Percentiles rank a stretch among this genome's conserved stretches.
phyloP scores from a whole-genome alignment of 2,113 vertebrate genomes.

The Pristiophorus japonicus region DNA sequence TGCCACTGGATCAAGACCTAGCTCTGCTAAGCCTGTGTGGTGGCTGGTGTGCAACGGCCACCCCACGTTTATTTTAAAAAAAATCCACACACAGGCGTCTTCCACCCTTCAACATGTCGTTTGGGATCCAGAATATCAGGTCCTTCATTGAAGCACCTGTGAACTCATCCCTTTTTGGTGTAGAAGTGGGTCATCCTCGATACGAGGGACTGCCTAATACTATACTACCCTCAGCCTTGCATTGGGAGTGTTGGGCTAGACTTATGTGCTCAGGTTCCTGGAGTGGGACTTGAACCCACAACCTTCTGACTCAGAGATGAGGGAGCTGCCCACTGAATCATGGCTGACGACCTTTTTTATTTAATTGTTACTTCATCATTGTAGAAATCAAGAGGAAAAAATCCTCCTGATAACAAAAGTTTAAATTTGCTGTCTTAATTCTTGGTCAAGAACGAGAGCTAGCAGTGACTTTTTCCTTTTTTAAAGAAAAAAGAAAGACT shows the following conservation, averaged over 20 bases:
- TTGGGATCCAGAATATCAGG: too few species aligned
- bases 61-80: too few species aligned
- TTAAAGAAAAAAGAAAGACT: too few species aligned
- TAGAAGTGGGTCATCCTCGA: too few species aligned
- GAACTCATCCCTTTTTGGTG: too few species aligned
- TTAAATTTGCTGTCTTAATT: neutral
- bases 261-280: neutral
- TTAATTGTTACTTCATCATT: neutral
- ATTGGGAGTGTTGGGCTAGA: neutral
- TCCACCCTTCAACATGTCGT: too few species aligned
- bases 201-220: too few species aligned
- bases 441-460: neutral
- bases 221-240: neutral
- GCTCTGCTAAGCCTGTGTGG: too few species aligned
- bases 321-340: neutral
- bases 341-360: neutral
- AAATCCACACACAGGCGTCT: too few species aligned
- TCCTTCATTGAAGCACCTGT: too few species aligned
- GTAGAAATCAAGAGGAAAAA: neutral
- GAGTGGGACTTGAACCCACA: neutral
- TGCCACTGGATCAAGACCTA: too few species aligned
- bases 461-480: neutral
- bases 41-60: too few species aligned
- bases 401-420: neutral
- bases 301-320: neutral